Base-by-base conservation (phyloP, 2,888 invertebrate genomes). In the Ypsolopha scabrella region DNA sequence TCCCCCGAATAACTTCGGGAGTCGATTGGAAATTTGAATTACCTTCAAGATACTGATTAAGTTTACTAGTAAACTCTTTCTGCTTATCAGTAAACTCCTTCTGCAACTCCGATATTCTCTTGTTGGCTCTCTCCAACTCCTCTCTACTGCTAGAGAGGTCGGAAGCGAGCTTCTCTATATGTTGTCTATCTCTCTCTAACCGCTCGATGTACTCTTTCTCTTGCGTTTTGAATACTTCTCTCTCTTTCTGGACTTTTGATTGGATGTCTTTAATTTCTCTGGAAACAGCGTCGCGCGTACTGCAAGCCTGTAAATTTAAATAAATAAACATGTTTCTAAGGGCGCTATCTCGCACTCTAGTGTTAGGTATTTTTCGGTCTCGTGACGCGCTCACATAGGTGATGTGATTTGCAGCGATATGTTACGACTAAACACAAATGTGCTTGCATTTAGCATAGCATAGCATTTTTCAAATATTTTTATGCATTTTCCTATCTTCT, bases 181-280 rank as follows among this genome's bases (percentile, higher is more conserved):
- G 87, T 52, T 88, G 88, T 39, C 80, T 89, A 59, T 89, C 79
- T 59, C 76, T 81, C 54, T 87, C 86, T 61, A 89, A 67, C 51
- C 86, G 78, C 54, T 85, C 85, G 0, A 80, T 62, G 7, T 72
- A 72, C 8, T 89, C 89, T 45, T 67, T 75, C 57, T 85, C 85
- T 54, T 86, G 82, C 0, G 67, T 58, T 60, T 74, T 80, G 57
- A 67, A 77, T 0, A 70, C 55, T 6, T 83, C 83, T 44, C 68
- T 72, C 53, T 86, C 86, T 56, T 74, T 77, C 57, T 78, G 76
- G 52, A 71, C 63, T 64, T 68, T 80, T 2, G 67, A 56, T 56
- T 88, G 86, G 41, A 89, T 58, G 50, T 90, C 87, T 58, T 87
- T 88, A 43, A 91, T 63, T 62, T 91, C 89, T 55, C 87, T 82